Percentiles rank a stretch among this genome's conserved stretches.
These are phyloP conservation scores for Sorex araneus DNA, from an alignment of 2,113 vertebrate genomes.

Conservation along the genomic window DNA sequence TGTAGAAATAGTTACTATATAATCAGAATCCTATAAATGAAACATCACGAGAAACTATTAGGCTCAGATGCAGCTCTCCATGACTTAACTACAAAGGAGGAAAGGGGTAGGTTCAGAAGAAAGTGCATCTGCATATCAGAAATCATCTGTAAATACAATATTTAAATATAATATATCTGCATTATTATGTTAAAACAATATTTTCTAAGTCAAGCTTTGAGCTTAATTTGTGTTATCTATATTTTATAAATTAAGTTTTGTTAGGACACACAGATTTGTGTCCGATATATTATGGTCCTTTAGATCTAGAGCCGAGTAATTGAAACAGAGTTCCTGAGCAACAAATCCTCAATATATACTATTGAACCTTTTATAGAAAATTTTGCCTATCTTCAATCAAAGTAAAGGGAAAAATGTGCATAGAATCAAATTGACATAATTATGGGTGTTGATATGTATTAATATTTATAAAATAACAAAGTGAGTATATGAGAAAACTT, in stretches of 20 bases:
- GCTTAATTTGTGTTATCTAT: background rate
- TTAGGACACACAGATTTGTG: background rate
- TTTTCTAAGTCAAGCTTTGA: background rate
- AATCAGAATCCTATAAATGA: slow-evolving; percentile 29
- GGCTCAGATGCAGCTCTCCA: background rate
- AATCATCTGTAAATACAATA: background rate
- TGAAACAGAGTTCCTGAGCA: background rate
- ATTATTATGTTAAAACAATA: slow-evolving; percentile 32
- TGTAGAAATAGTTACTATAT: background rate
- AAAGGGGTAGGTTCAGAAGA: too few relatives aligned
- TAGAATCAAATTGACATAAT: background rate
- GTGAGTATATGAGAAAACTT: background rate
- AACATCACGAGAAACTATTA: background rate
- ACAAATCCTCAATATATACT: background rate
- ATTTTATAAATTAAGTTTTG: slow-evolving; percentile 33
- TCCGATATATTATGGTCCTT: background rate
- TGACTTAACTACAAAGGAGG: background rate
- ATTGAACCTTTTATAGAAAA: background rate
- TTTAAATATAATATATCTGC: background rate
- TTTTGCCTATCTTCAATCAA: background rate
- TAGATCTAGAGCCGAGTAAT: background rate
- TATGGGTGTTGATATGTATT: background rate
- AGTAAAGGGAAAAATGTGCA: background rate
- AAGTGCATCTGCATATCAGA: background rate
- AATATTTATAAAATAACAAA: background rate